These are phyloP conservation scores for Paramormyrops kingsleyae DNA, from an alignment of 2,113 vertebrate genomes.

Conservation along the genomic window DNA sequence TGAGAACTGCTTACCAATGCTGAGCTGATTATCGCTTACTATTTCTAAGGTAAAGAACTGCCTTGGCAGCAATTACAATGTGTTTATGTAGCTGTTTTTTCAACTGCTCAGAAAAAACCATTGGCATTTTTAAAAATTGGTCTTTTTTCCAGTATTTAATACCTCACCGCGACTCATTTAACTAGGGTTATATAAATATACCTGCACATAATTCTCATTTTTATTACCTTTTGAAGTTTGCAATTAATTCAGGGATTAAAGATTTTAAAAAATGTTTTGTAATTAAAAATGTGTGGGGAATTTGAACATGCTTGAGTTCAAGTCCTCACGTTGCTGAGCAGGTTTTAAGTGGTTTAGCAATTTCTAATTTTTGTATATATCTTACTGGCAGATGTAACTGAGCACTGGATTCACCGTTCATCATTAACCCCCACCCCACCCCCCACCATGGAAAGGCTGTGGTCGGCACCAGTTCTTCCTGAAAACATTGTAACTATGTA, in stretches of 20 bases:
- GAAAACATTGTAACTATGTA: not conserved
- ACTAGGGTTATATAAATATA: constrained; percentile 2
- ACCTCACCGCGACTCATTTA: not conserved
- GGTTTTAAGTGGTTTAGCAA: constrained; percentile 5
- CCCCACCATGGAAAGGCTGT: not conserved
- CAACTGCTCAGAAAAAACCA: constrained; percentile 62
- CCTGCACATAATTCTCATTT: not conserved
- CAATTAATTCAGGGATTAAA: constrained; percentile 11
- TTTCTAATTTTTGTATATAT: constrained; percentile 8
- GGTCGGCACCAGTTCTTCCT: not conserved
- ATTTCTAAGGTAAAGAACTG: constrained; percentile 30
- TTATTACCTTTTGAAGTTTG: not conserved
- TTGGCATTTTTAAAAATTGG: constrained; percentile 27
- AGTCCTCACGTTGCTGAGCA: not conserved
- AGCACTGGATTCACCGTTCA: not conserved
- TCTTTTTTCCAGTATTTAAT: constrained; percentile 14
- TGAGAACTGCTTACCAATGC: constrained; percentile 66
- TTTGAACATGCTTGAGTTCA: not conserved
- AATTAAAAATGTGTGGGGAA: constrained; percentile 4
- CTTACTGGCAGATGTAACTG: constrained; percentile 3
- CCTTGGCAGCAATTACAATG: constrained; percentile 32
- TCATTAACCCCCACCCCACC: not conserved
- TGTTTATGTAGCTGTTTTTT: constrained; percentile 60
- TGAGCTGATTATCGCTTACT: constrained; percentile 52
- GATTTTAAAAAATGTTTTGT: constrained; percentile 3